Conservation (phyloP, 64 coral and sea anemone genomes). For the Actinia equina region DNA sequence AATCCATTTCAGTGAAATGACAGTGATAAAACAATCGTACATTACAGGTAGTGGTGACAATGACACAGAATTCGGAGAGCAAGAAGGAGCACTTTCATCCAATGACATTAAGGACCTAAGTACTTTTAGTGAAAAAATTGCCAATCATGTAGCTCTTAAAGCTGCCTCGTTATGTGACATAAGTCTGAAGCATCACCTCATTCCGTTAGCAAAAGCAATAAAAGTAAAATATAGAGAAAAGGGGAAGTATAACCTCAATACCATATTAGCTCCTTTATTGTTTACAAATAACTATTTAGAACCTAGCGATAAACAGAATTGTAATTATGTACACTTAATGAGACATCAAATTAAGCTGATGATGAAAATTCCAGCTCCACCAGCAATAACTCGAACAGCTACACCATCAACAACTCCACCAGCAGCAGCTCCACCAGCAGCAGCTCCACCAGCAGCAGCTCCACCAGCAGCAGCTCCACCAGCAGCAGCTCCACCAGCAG, state of each 20-base stretch:
- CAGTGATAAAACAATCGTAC: background rate
- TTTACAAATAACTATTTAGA: background rate
- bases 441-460: too few species aligned
- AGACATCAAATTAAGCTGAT: background rate
- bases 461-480: too few species aligned
- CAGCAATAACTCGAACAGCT: too few species aligned
- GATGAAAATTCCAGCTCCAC: too few species aligned
- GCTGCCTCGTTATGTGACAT: background rate
- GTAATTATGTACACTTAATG: background rate
- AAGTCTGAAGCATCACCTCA: slow-evolving; percentile 14
- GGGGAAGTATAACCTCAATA: slow-evolving; percentile 12
- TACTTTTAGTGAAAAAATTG: slow-evolving; percentile 12
- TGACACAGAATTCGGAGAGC: background rate
- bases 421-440: too few species aligned
- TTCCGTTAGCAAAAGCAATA: slow-evolving; percentile 10
- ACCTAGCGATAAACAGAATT: background rate
- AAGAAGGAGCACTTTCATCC: background rate
- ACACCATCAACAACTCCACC: too few species aligned
- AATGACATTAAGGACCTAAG: background rate
- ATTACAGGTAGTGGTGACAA: background rate
- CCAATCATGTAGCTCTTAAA: slow-evolving; percentile 3
- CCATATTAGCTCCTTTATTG: background rate
- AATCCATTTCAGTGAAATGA: background rate
- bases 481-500: too few species aligned
- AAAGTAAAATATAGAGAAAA: slow-evolving; percentile 8